Evolutionary conservation across 2,888 invertebrate species (phyloP).

Genomic region (Eupithecia subfuscata): DNA sequence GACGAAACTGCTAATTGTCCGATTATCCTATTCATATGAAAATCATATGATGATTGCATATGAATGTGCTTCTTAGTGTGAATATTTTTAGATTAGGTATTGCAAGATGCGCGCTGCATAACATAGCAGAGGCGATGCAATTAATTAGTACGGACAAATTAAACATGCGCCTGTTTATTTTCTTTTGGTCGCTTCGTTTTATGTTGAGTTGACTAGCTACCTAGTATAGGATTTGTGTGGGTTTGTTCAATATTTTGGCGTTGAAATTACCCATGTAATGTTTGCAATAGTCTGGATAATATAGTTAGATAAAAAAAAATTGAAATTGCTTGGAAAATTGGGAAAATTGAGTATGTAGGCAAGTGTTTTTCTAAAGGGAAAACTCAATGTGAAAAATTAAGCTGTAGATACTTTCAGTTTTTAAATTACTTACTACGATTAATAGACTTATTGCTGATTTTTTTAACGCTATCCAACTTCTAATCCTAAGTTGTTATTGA

Average conservation of each 20-base stretch:
- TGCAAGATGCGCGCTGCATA: conserved; percentile 19
- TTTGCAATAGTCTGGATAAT: background rate
- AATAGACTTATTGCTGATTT: background rate
- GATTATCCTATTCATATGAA: too few species aligned
- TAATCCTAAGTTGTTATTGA: background rate
- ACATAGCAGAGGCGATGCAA: conserved; percentile 19
- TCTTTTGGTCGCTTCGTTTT: conserved; percentile 20
- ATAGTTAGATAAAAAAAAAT: background rate
- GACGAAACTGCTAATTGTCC: too few species aligned
- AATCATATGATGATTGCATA: conserved; percentile 27
- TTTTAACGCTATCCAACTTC: background rate
- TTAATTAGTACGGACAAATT: conserved; percentile 34
- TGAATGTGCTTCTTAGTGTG: conserved; percentile 8
- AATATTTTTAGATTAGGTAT: conserved; percentile 13
- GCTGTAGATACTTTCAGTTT: background rate
- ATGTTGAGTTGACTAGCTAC: conserved; percentile 5
- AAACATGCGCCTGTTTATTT: conserved; percentile 25
- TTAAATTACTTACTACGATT: background rate
- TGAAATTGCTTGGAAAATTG: background rate
- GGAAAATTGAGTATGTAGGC: background rate
- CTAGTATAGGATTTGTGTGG: background rate
- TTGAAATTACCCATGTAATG: background rate
- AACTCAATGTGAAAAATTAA: too few species aligned
- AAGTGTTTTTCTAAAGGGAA: background rate
- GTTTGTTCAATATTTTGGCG: background rate